Base-by-base conservation (phyloP, 2,888 invertebrate species). In the Cancer borealis region DNA sequence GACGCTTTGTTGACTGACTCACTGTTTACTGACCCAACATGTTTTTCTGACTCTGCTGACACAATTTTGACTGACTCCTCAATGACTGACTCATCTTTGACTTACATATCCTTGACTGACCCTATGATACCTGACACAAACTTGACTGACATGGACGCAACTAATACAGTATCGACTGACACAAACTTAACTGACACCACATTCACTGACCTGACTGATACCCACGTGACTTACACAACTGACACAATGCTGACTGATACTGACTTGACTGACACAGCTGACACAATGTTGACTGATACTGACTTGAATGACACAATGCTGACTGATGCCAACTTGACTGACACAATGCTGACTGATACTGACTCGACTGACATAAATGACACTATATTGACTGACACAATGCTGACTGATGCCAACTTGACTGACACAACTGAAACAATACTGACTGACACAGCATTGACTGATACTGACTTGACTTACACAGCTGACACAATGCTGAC, bases 361-460 rank as follows among this genome's bases (percentile, higher is more conserved):
- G 45, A 92, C 84, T 92, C 84, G 84, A 92, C 87, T 87, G 5
- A 73, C 17, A 73, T 6, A 21, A 10, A 47, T 79, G 92, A 90
- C 54, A 90, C 60, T n/a, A n/a, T n/a, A n/a, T n/a, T n/a, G n/a
- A 10, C 79, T 79, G 92, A 90, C 54, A 90, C 60, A 49, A 54
- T 26, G 3, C n/a, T 26, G 30, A 30, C 90, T 90, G 90, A 90
- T 60, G 1, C 3, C 1, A 0, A 14, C 87, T 30, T 87, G 45
- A 26, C 87, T 87, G 6, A 91, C 91, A 66, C 21, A 39, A 8
- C 73, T 91, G 73, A 91, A 1, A 88, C 88, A 21, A 45, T 45
- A 39, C 14, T 89, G 89, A 89, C 89, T 88, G 88, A 88, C 45
- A 30, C 88, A 4, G n/a, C 47, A 14, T n/a, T 89, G 89, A 89